Percentiles rank a stretch among this genome's conserved stretches.
These are phyloP conservation scores for Thera britannica DNA, from an alignment of 2,888 invertebrate species.

Conservation along the genomic window DNA sequence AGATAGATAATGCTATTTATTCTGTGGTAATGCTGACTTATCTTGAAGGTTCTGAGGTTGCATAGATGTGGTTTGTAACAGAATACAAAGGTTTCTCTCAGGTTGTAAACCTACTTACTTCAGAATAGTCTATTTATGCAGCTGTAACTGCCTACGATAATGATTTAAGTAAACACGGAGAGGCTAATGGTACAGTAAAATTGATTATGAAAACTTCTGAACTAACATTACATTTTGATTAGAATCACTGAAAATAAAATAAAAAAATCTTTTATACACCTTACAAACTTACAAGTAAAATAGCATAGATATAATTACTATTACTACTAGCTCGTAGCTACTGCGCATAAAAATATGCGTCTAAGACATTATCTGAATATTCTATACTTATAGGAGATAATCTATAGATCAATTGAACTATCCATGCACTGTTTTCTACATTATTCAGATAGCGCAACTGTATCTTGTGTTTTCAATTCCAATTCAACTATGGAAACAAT, in stretches of 20 bases:
- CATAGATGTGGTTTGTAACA: constrained; percentile 22
- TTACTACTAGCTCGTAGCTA: too few relatives aligned
- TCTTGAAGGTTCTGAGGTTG: constrained; percentile 29
- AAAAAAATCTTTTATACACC: too few relatives aligned
- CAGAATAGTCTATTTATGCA: background rate
- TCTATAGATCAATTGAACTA: background rate
- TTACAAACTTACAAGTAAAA: too few relatives aligned
- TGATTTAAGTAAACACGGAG: background rate
- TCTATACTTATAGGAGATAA: background rate
- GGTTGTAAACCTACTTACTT: constrained; percentile 19
- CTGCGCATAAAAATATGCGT: too few relatives aligned
- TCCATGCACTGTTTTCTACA: background rate
- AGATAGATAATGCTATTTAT: background rate
- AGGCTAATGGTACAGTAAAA: background rate
- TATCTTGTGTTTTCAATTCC: constrained; percentile 2
- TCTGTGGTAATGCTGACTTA: constrained; percentile 27
- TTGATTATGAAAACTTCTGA: background rate
- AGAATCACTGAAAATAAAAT: too few relatives aligned
- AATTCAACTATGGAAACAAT: constrained; percentile 4
- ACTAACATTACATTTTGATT: background rate
- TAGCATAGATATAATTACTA: too few relatives aligned
- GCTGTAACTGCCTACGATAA: background rate
- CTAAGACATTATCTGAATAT: too few relatives aligned
- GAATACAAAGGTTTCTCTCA: constrained; percentile 24
- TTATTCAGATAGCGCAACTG: background rate